A percentile compares a stretch with the other conserved stretches of the same genome.
phyloP scores from a whole-genome alignment of 2,888 invertebrate species.

The Drosophila macrothrix region DNA sequence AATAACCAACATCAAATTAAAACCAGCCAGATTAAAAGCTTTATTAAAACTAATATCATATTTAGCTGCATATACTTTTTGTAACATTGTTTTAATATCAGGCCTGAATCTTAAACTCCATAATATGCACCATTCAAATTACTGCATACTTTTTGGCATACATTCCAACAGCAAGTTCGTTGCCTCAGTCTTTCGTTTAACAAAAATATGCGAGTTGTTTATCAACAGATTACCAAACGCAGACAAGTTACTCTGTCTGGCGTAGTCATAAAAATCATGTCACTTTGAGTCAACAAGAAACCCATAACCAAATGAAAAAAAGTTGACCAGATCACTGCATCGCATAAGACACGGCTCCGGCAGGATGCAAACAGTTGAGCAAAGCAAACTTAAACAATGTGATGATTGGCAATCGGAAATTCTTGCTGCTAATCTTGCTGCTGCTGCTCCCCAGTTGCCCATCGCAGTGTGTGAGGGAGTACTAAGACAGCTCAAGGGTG shows the following conservation, averaged over 20 bases:
- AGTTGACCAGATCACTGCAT: slow-evolving; percentile 45
- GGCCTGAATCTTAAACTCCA: neutral
- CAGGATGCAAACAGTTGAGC: slow-evolving; percentile 70
- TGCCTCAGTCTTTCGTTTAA: slow-evolving; percentile 61
- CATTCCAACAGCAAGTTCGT: slow-evolving; percentile 42
- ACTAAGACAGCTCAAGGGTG: neutral
- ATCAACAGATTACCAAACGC: slow-evolving; percentile 78
- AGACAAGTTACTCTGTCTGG: slow-evolving; percentile 51
- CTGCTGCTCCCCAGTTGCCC: neutral
- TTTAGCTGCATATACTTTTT: neutral
- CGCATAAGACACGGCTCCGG: slow-evolving; percentile 63
- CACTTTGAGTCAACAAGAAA: slow-evolving; percentile 50
- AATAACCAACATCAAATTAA: neutral
- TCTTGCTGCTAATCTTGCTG: slow-evolving; percentile 36
- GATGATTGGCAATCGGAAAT: slow-evolving; percentile 39
- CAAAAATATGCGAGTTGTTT: slow-evolving; percentile 77
- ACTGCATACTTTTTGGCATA: slow-evolving; percentile 37
- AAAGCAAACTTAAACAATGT: slow-evolving; percentile 51
- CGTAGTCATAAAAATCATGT: slow-evolving; percentile 48
- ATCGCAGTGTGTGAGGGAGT: neutral
- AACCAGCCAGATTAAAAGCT: neutral
- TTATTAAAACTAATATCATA: neutral
- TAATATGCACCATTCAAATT: neutral
- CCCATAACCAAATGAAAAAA: slow-evolving; percentile 59
- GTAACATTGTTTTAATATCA: neutral